Percentiles rank a stretch among this genome's conserved stretches.
Conservation (phyloP, 2,888 invertebrate species). For the Cremastinae sp. region DNA sequence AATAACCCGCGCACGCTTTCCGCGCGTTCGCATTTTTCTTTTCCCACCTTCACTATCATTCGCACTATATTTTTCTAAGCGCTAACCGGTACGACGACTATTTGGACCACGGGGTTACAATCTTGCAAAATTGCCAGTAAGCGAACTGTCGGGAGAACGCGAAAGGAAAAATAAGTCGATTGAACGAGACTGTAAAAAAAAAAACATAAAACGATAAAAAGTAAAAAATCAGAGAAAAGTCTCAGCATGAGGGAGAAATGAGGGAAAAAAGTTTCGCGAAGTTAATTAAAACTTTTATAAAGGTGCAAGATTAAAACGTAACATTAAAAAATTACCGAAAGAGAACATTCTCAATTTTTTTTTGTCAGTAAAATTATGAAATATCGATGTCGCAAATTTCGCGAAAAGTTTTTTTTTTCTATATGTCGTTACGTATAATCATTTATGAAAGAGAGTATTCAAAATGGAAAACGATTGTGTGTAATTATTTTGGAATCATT, state of each 20-base stretch:
- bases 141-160: background rate
- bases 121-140: conserved; percentile 21
- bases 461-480: too few relatives aligned
- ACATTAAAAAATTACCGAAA: too few relatives aligned
- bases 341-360: background rate
- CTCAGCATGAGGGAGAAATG: background rate
- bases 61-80: background rate
- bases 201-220: background rate
- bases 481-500: too few relatives aligned
- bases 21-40: background rate
- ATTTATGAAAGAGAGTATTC: too few relatives aligned
- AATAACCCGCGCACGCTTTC: background rate
- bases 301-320: too few relatives aligned
- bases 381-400: too few relatives aligned
- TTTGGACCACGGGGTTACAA: conserved; percentile 20
- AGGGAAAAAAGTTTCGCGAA: too few relatives aligned
- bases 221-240: background rate
- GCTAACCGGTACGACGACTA: conserved; percentile 19
- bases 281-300: too few relatives aligned
- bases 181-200: background rate
- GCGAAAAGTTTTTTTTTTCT: too few relatives aligned
- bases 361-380: too few relatives aligned
- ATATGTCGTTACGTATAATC: too few relatives aligned
- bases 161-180: background rate
- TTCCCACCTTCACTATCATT: too few relatives aligned